Conservation (phyloP, 2,113 vertebrate genomes). For the Leuciscus idus region DNA sequence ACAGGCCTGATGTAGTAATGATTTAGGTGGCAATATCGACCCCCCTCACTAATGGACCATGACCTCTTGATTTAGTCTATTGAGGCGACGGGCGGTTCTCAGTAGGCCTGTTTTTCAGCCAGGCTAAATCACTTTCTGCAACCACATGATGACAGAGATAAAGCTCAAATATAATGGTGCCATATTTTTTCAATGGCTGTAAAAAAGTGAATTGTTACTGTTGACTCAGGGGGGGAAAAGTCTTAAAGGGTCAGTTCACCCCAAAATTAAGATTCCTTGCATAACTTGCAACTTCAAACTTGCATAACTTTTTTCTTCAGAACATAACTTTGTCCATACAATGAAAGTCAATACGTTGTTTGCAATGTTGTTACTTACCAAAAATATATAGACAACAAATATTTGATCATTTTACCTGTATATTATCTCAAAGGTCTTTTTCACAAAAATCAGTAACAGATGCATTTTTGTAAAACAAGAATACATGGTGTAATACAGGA, state of each 20-base stretch:
- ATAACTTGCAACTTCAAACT: background rate
- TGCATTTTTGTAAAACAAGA: too few relatives aligned
- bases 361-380: background rate
- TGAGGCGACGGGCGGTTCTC: conserved; percentile 52
- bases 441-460: too few relatives aligned
- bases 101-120: conserved; percentile 55
- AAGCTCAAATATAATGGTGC: conserved; percentile 48
- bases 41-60: conserved; percentile 44
- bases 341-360: background rate
- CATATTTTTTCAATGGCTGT: background rate
- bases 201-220: background rate
- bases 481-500: too few relatives aligned
- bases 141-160: conserved; percentile 54
- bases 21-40: conserved; percentile 55
- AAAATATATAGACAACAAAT: background rate
- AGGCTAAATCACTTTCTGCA: conserved; percentile 58
- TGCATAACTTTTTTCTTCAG: background rate
- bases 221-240: background rate
- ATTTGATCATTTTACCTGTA: background rate
- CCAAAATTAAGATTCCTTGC: background rate
- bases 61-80: conserved; percentile 58
- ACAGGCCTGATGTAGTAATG: conserved; percentile 42
- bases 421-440: too few relatives aligned
- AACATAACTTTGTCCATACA: background rate
- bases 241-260: background rate